Percentiles rank a stretch among this genome's conserved stretches.
These are phyloP conservation scores for Cylloceria caligata DNA, from an alignment of 2,888 invertebrate genomes.

Conservation along the genomic window DNA sequence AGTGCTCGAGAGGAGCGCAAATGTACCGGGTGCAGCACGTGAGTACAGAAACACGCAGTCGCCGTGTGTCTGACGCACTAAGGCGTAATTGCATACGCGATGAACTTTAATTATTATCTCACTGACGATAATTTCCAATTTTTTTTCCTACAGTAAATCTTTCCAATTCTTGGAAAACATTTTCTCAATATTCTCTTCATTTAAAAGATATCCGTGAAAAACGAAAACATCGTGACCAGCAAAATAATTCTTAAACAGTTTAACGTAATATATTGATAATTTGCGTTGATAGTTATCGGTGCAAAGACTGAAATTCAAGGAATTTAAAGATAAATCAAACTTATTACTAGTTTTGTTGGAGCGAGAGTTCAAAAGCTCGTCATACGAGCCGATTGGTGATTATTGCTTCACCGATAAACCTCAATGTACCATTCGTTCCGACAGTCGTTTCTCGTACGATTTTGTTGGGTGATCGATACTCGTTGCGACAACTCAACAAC, in stretches of 20 bases:
- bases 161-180: slow-evolving; percentile 19
- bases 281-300: neutral
- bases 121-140: neutral
- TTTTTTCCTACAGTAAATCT: neutral
- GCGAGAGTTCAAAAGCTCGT: slow-evolving; percentile 26
- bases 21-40: neutral
- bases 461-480: slow-evolving; percentile 53
- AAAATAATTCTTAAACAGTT: neutral
- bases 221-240: neutral
- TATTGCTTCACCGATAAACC: slow-evolving; percentile 48
- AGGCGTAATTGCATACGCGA: neutral
- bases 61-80: neutral
- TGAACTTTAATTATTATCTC: slow-evolving; percentile 12
- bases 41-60: neutral
- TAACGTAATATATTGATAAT: neutral
- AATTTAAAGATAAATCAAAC: slow-evolving; percentile 44
- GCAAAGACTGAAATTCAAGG: slow-evolving; percentile 14
- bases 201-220: neutral
- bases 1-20: neutral
- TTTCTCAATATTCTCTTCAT: neutral
- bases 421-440: neutral
- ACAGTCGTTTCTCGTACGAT: slow-evolving; percentile 7
- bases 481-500: slow-evolving; percentile 27
- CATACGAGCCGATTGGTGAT: slow-evolving; percentile 41
- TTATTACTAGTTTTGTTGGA: slow-evolving; percentile 21